These are phyloP conservation scores for Caenorhabditis doughertyi DNA, from an alignment of 2,888 invertebrate genomes.

Conservation along the genomic window DNA sequence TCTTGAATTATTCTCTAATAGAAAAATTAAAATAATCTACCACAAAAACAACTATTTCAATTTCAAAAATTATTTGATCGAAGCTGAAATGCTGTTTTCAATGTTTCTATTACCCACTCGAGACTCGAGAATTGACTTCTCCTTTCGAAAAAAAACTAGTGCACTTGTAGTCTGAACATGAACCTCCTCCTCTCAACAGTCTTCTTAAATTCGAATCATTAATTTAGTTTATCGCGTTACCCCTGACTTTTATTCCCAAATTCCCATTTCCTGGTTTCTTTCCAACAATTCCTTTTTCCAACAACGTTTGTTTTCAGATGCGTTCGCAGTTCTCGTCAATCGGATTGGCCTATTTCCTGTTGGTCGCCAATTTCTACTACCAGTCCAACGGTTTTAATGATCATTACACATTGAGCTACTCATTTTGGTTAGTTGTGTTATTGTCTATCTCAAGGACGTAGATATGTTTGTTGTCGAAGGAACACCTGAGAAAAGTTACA, in stretches of 20 bases:
- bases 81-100: neutral
- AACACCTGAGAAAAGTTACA: no score
- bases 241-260: neutral
- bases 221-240: neutral
- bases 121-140: conserved; percentile 18
- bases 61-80: no score
- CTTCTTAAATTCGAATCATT: neutral
- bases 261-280: neutral
- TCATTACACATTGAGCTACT: conserved; percentile 71
- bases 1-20: no score
- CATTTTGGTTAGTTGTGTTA: conserved; percentile 74
- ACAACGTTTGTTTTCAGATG: conserved; percentile 60
- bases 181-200: neutral
- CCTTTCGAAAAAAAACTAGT: neutral
- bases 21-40: no score
- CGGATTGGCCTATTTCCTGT: conserved; percentile 68
- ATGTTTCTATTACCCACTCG: neutral
- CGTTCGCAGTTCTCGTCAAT: conserved; percentile 48
- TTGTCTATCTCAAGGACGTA: no score
- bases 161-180: conserved; percentile 14
- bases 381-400: conserved; percentile 78
- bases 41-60: no score
- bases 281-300: neutral
- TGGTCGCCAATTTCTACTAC: conserved; percentile 78
- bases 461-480: no score